These are phyloP conservation scores for Aphelinus atriplicis DNA, from an alignment of 1,140 invertebrate species.

Conservation along the genomic window DNA sequence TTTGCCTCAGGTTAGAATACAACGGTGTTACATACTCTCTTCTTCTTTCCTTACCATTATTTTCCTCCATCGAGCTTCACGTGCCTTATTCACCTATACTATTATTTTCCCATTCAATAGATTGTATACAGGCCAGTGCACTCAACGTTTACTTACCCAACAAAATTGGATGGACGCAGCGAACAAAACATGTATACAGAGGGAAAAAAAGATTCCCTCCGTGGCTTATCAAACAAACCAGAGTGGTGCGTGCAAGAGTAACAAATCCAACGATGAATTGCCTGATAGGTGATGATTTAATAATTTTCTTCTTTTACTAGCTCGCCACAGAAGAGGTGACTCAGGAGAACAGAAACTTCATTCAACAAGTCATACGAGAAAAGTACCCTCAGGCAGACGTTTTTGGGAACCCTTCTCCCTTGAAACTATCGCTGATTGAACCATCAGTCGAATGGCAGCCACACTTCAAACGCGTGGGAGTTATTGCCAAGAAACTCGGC, in stretches of 20 bases:
- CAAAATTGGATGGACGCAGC: too few relatives aligned
- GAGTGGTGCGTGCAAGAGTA: slow-evolving; percentile 59
- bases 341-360: slow-evolving; percentile 81
- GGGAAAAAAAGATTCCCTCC: slow-evolving; percentile 65
- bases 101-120: too few relatives aligned
- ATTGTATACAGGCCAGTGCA: too few relatives aligned
- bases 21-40: too few relatives aligned
- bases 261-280: too few relatives aligned
- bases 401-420: slow-evolving; percentile 58
- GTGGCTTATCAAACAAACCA: slow-evolving; percentile 68
- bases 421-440: slow-evolving; percentile 70
- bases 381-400: slow-evolving; percentile 67
- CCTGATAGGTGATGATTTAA: background rate
- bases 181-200: too few relatives aligned
- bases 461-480: slow-evolving; percentile 76
- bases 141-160: too few relatives aligned
- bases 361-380: slow-evolving; percentile 81
- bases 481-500: slow-evolving; percentile 94
- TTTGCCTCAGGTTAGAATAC: too few relatives aligned
- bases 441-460: slow-evolving; percentile 72
- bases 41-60: too few relatives aligned
- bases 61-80: too few relatives aligned
- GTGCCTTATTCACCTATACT: too few relatives aligned
- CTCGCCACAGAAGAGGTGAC: slow-evolving; percentile 77
- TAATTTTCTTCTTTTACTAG: slow-evolving; percentile 60